A percentile compares a stretch with the other conserved stretches of the same genome.
Conservation (phyloP, 2,113 vertebrate genomes). For the Herpetotheres cachinnans region DNA sequence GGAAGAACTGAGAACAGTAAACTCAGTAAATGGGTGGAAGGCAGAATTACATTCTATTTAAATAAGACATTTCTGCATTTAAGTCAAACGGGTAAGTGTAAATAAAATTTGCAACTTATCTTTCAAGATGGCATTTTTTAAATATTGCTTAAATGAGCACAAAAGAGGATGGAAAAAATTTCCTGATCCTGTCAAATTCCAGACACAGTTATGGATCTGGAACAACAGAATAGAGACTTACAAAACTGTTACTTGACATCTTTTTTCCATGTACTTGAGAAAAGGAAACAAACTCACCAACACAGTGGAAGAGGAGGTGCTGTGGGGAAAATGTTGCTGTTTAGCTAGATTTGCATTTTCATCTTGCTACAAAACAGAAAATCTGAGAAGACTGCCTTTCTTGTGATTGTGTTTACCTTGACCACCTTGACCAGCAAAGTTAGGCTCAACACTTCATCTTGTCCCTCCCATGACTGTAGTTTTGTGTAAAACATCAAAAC, state of each 20-base stretch:
- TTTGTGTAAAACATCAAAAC: neutral
- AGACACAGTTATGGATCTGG: neutral
- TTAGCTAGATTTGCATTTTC: neutral
- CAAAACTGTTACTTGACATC: neutral
- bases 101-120: neutral
- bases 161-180: neutral
- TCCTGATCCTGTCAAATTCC: neutral
- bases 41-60: neutral
- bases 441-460: neutral
- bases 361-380: neutral
- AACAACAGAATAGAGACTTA: neutral
- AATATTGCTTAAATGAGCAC: neutral
- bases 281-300: neutral
- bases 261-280: neutral
- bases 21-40: neutral
- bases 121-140: neutral
- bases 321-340: neutral
- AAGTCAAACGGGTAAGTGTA: neutral
- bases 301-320: neutral
- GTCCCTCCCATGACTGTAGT: neutral
- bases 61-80: neutral
- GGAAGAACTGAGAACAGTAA: neutral
- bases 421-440: neutral
- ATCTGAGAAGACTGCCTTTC: neutral
- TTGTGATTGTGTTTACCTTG: neutral